phyloP scores from a whole-genome alignment of 2,113 vertebrate genomes.

The Gnathonemus longibarbis region DNA sequence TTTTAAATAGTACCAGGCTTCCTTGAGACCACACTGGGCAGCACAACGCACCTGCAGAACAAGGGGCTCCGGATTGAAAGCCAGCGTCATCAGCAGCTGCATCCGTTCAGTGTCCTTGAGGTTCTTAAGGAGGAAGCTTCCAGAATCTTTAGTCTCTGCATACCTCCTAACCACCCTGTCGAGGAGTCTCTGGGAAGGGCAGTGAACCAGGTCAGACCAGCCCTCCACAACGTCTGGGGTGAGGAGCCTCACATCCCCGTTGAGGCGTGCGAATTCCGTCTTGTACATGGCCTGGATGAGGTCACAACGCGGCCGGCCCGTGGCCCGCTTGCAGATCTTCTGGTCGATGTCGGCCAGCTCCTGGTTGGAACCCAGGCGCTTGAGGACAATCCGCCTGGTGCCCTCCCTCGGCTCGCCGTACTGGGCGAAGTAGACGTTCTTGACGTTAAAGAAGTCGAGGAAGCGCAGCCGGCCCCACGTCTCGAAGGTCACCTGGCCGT shows the following conservation, averaged over 20 bases:
- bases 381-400: conserved; percentile 85
- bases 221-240: conserved; percentile 97
- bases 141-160: conserved; percentile 96
- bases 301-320: conserved; percentile 87
- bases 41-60: conserved; percentile 78
- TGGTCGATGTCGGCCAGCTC: conserved; percentile 93
- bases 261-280: conserved; percentile 91
- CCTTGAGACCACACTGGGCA: not conserved
- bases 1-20: not conserved
- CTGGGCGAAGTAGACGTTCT: conserved; percentile 97
- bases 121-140: conserved; percentile 94
- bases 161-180: conserved; percentile 93
- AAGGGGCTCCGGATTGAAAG: conserved; percentile 95
- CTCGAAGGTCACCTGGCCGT: conserved; percentile 92
- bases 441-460: conserved; percentile 93
- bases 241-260: conserved; percentile 90
- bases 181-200: conserved; percentile 92
- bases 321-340: conserved; percentile 94
- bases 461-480: conserved; percentile 91
- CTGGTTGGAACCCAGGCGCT: conserved; percentile 89
- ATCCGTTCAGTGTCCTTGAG: conserved; percentile 96
- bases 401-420: conserved; percentile 95
- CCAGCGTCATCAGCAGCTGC: conserved; percentile 94
- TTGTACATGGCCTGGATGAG: conserved; percentile 92
- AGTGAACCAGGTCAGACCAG: conserved; percentile 97